Base-by-base conservation (phyloP, 2,888 invertebrate genomes). In the Strigamia crassipes region DNA sequence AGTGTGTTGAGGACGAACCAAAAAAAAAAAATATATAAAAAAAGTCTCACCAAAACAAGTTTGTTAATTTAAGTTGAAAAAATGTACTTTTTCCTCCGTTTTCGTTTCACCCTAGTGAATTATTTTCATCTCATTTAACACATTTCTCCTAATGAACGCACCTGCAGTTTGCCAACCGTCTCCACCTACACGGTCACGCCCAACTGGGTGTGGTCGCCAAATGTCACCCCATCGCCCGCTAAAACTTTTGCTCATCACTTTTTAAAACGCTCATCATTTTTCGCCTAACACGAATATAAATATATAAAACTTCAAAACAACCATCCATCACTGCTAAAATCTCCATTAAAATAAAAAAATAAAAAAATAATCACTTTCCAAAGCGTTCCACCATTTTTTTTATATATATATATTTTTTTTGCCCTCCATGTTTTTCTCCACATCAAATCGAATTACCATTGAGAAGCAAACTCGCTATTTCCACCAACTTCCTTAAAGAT, bases 121-220 rank as follows among this genome's bases (percentile, higher is more conserved):
- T 51, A 51, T 51, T 51, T 51, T 51, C 51, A 51, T 51, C 51
- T 51, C 51, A 51, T 51, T 51, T 51, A 51, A 51, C 51, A 51
- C 51, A 51, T 51, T 51, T 51, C 51, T 18, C 51, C 51, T 51
- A 51, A 51, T 51, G 51, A 51, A 51, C 51, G 51, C 51, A 51
- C 51, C 51, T 51, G 51, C 51, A 51, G 51, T 51, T 51, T 51
- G 51, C 51, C 51, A 51, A 51, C 8, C 51, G 51, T 51, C 51
- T 51, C 51, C 51, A 51, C 51, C 51, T 51, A 51, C 51, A 51
- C 51, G 15, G 51, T 51, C 51, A 51, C 51, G 51, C 51, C 51
- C 51, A 51, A 51, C 15, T 51, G 51, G 51, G 51, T 51, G 51
- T 51, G 51, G 51, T 51, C 18, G 51, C 51, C 18, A 51, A 51